Evolutionary conservation across 1,140 invertebrate species (phyloP).

Genomic region (Drosophila tani): DNA sequence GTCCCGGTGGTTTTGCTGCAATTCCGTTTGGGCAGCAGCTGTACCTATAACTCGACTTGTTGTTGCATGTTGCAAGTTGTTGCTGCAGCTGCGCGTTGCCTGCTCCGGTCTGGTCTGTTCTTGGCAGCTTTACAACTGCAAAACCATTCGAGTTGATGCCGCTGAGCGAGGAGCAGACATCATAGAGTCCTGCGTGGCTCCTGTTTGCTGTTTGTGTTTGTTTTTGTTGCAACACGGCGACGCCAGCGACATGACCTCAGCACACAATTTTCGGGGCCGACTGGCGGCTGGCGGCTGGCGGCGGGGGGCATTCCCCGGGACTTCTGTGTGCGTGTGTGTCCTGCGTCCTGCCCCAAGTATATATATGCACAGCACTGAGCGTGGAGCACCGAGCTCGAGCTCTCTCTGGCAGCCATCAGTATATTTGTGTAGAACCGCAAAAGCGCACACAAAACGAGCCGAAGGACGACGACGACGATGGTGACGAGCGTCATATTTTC

Average conservation of each 20-base stretch:
- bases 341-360: conserved; percentile 23
- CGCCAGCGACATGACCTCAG: conserved; percentile 78
- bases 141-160: conserved; percentile 72
- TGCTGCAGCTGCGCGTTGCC: conserved; percentile 44
- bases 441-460: conserved; percentile 58
- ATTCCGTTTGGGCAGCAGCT: conserved; percentile 58
- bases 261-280: conserved; percentile 61
- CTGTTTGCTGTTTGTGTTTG: conserved; percentile 20
- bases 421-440: conserved; percentile 80
- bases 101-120: conserved; percentile 41
- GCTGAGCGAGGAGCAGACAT: conserved; percentile 50
- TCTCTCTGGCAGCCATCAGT: conserved; percentile 61
- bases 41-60: conserved; percentile 61
- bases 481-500: conserved; percentile 53
- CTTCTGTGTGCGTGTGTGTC: conserved; percentile 47
- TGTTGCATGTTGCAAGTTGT: conserved; percentile 31
- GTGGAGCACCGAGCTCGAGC: conserved; percentile 16
- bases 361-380: conserved; percentile 32
- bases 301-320: conserved; percentile 10
- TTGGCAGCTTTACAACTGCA: conserved; percentile 79
- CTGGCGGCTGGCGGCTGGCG: not conserved
- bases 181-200: conserved; percentile 42
- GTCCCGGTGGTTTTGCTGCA: conserved; percentile 48
- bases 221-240: conserved; percentile 51
- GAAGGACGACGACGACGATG: conserved; percentile 32